Evolutionary conservation across 1,140 invertebrate species (phyloP).

Genomic region (Trinorchestia longiramus): DNA sequence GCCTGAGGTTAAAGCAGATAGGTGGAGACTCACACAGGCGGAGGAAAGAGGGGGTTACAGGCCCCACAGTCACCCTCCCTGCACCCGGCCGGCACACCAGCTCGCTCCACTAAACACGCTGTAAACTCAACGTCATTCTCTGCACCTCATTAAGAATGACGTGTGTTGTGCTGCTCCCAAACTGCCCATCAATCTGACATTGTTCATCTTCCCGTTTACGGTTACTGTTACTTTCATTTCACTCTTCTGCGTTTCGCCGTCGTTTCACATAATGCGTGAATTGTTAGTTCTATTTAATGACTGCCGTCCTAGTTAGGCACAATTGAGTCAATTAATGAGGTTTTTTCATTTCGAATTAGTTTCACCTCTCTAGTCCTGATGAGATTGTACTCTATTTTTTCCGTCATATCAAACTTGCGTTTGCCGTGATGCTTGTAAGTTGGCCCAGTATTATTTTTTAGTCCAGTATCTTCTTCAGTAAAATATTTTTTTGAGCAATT

Average conservation of each 20-base stretch:
- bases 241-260: not conserved
- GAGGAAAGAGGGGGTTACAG: not conserved
- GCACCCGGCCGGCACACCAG: not conserved
- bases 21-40: not conserved
- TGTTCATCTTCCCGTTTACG: not conserved
- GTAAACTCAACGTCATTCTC: not conserved
- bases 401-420: not conserved
- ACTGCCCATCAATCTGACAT: not conserved
- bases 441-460: not conserved
- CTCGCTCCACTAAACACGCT: not conserved
- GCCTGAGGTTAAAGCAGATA: constrained; percentile 38
- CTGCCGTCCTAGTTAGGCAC: not conserved
- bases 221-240: not conserved
- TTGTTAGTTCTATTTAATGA: not conserved
- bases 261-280: not conserved
- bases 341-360: not conserved
- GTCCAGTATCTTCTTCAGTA: not conserved
- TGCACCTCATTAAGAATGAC: not conserved
- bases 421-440: not conserved
- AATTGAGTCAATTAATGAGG: not conserved
- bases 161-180: not conserved
- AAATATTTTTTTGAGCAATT: too few relatives aligned
- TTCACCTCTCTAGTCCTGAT: not conserved
- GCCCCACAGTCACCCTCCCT: not conserved
- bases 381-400: not conserved